Evolutionary conservation across 2,797 vertebrate species (phyloP), one percentile per base, ranked within the genome.

Genomic region (Discoglossus pictus): DNA sequence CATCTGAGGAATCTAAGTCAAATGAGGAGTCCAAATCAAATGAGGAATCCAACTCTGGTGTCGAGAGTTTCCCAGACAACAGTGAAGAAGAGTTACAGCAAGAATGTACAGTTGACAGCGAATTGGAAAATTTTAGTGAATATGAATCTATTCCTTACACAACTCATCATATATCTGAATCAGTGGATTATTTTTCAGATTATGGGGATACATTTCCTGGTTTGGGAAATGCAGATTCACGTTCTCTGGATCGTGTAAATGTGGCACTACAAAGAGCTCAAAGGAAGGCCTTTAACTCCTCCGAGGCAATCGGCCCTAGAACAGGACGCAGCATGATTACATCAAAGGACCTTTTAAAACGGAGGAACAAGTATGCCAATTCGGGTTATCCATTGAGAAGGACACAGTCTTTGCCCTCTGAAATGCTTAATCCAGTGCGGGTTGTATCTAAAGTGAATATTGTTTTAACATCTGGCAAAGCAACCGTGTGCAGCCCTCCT

Each of bases 391-490:
- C 91, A 11, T 73, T 98, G 5, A 84, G 90, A 74, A 89, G 95
- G 40, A 93, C 96, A 64, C 93, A 90, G 56, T 99, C 97, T 9
- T 82, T 99, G 53, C 95, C 95, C 2, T 77, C 86, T 36, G 87
- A 93, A 0, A 65, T 95, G 15, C 71, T 93, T 38, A 91, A 75
- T 27, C 93, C 94, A 0, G 75, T 92, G 7, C 90, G 82, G 60
- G 92, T 97, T 0, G 93, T 98, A 36, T 97, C 97, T 20, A 94
- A 94, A 2, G 84, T 99, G 65, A 93, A 91, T 31, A 92, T 99
- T 56, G 91, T 92, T 55, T 80, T 99, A 10, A 84, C 89, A 51
- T 87, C 84, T 9, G 94, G 93, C 7, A 88, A 84, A 36, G 84
- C 92, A 56, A 83, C 83, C 0, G 79, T 87, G 17, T 93, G 90